Percentiles rank a stretch among this genome's conserved stretches.
phyloP scores from a whole-genome alignment of 2,888 invertebrate genomes.

The Nycteola revayana region DNA sequence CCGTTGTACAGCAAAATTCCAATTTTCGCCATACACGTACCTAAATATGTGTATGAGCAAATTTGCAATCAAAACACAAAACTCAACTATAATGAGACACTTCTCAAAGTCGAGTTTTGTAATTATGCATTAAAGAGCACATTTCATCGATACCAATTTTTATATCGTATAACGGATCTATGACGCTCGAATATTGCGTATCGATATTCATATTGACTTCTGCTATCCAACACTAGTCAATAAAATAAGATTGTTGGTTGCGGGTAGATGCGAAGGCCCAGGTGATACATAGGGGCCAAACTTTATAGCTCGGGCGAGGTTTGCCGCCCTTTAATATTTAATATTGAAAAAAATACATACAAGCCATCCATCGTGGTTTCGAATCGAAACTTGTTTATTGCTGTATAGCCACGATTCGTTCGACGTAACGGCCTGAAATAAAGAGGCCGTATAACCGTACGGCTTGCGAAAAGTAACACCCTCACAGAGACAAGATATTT shows the following conservation, averaged over 20 bases:
- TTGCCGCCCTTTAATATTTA: slow-evolving; percentile 74
- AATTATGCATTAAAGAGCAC: no score
- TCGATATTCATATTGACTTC: slow-evolving; percentile 35
- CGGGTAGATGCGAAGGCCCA: slow-evolving; percentile 55
- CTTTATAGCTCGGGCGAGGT: slow-evolving; percentile 72
- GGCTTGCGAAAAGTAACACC: slow-evolving; percentile 4
- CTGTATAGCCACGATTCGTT: slow-evolving; percentile 28
- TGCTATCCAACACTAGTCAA: slow-evolving; percentile 50
- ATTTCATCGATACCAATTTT: no score
- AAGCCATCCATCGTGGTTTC: slow-evolving; percentile 56
- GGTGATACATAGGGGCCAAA: slow-evolving; percentile 72
- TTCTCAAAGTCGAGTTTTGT: no score
- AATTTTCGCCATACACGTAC: no score
- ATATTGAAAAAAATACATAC: slow-evolving; percentile 62
- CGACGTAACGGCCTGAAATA: slow-evolving; percentile 29
- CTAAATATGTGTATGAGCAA: no score
- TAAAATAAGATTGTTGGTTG: slow-evolving; percentile 71
- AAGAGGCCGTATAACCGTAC: slow-evolving; percentile 22
- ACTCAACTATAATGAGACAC: no score
- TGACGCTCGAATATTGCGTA: slow-evolving; percentile 9
- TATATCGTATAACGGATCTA: no score
- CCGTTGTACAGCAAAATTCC: slow-evolving; percentile 3
- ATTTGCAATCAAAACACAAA: no score
- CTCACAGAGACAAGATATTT: slow-evolving; percentile 1
- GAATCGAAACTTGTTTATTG: slow-evolving; percentile 59